Evolutionary conservation across 2,113 vertebrate genomes (phyloP).

Genomic region (Rutilus rutilus): DNA sequence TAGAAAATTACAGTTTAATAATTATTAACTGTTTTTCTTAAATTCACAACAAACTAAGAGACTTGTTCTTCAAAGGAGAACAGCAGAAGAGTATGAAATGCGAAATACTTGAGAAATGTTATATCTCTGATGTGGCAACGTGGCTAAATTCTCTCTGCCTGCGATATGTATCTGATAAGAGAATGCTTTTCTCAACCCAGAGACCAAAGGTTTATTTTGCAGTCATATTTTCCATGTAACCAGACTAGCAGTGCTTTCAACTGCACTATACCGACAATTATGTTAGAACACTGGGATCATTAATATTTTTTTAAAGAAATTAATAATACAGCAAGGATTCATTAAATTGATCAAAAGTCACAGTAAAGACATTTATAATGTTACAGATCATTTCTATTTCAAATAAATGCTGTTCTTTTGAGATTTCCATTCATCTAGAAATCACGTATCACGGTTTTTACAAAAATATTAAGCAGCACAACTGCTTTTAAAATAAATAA

Average conservation of each 20-base stretch:
- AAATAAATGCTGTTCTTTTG: not conserved
- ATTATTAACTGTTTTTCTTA: not conserved
- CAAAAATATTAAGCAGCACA: not conserved
- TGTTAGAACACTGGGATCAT: not conserved
- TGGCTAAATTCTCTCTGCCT: not conserved
- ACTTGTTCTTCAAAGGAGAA: not conserved
- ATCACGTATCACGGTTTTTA: not conserved
- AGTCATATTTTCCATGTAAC: not conserved
- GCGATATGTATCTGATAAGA: conserved; percentile 30
- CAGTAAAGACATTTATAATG: not conserved
- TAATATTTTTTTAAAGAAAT: not conserved
- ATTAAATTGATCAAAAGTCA: not conserved
- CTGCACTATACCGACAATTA: not conserved
- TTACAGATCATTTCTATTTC: not conserved
- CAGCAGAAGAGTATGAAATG: not conserved
- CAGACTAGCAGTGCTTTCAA: not conserved
- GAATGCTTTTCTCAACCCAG: conserved; percentile 29
- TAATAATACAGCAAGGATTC: not conserved
- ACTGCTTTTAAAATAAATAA: too few species aligned
- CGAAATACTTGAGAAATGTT: not conserved
- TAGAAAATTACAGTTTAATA: not conserved
- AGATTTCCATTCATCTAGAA: not conserved
- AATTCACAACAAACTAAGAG: not conserved
- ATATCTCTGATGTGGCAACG: not conserved
- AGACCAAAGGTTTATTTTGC: conserved; percentile 67